Evolutionary conservation across 2,888 invertebrate genomes (phyloP), one percentile per base, ranked within the genome.

Genomic region (Lasioglossum villosulum): DNA sequence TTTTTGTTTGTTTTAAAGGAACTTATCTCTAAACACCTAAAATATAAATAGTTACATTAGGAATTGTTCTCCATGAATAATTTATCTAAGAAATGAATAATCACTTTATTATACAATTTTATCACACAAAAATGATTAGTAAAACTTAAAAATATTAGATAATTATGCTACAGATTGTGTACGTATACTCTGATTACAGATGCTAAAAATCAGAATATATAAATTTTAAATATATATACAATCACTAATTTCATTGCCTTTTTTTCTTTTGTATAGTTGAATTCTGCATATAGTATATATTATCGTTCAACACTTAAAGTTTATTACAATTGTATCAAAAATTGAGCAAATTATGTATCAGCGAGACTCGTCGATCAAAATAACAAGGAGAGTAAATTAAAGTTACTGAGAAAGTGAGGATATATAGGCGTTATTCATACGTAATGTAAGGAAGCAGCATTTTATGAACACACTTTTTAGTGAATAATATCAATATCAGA

Each of bases 341-440:
- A 86, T 90, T 90, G 89, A 90, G 90, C 89, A 89, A 90, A 87
- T 90, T 39, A 90, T 88, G 83, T 59, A 80, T 79, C 73, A 87
- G 79, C 52, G 73, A 82, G 56, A 59, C 63, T 84, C 14, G 59
- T 42, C 39, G 16, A 59, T 42, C n/a, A 59, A 74, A 77, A 23
- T 77, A 82, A 77, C 23, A 45, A 77, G 82, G 45, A 30, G 30
- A 77, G 5, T 68, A 52, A 86, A 82, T 23, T 68, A 78, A 86
- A 75, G 73, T 78, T 30, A 74, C 70, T 75, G 39, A 34, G 76
- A 63, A 23, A 39, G 70, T 84, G 14, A 79, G 63, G 68, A 42
- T n/a, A 14, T 42, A 42, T 42, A 70, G 30, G 23, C 30, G 2
- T n/a, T 30, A 75, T 30, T 77, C 75, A 48, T 37, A 27, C 34